A percentile compares a stretch with the other conserved stretches of the same genome.
Evolutionary conservation across 2,113 vertebrate genomes (phyloP).

Genomic region (Rutilus rutilus): DNA sequence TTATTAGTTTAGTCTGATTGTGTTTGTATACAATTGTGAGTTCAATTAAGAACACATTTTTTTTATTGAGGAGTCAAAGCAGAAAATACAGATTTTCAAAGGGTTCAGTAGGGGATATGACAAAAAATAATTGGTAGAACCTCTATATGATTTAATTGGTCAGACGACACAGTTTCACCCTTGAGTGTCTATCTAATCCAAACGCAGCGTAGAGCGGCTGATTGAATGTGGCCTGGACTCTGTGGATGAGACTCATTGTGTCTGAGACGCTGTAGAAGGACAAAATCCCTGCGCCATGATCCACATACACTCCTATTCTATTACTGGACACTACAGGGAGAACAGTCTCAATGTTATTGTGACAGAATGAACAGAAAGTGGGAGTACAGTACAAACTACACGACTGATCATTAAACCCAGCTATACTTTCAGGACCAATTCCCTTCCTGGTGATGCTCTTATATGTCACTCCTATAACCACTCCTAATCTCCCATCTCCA

Average conservation of each 20-base stretch:
- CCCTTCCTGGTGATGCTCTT: not conserved
- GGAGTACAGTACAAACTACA: not conserved
- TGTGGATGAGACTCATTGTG: not conserved
- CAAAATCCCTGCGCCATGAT: not conserved
- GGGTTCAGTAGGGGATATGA: not conserved
- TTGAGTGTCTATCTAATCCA: not conserved
- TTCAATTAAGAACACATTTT: no score
- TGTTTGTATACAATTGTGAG: no score
- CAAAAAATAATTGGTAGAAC: not conserved
- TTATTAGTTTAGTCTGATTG: no score
- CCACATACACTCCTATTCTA: not conserved
- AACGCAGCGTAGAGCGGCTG: not conserved
- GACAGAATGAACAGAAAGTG: not conserved
- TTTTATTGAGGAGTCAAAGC: no score
- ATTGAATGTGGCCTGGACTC: not conserved
- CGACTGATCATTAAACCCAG: not conserved
- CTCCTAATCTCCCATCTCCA: not conserved
- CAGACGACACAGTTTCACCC: not conserved
- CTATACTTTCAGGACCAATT: not conserved
- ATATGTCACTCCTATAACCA: not conserved
- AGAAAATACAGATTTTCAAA: no score
- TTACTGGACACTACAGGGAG: not conserved
- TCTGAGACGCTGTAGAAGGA: not conserved
- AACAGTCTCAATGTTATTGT: not conserved
- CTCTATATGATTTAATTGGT: not conserved